These are phyloP conservation scores for Theristus sp. DNA, from an alignment of 2,888 invertebrate species.

Conservation along the genomic window DNA sequence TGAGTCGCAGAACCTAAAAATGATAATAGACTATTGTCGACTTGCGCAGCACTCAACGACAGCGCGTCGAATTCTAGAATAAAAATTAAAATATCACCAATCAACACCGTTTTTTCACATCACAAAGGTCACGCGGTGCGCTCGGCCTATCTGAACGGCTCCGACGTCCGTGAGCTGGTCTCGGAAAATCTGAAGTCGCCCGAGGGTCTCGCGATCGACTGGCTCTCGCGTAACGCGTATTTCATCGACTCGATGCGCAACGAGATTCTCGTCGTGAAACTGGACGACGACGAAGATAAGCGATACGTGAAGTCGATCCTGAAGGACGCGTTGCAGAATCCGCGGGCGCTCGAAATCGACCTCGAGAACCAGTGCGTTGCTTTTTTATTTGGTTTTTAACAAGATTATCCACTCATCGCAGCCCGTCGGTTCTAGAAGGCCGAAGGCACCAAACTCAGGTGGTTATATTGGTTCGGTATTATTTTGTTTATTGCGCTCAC, in stretches of 20 bases:
- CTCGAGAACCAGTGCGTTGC: conserved; percentile 35
- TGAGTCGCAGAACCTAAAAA: no score
- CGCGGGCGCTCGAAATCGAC: conserved; percentile 83
- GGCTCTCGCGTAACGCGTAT: conserved; percentile 73
- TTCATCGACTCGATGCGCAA: conserved; percentile 65
- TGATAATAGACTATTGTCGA: no score
- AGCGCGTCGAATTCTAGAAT: no score
- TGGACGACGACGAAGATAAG: conserved; percentile 41
- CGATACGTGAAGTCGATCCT: conserved; percentile 50
- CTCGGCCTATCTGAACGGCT: conserved; percentile 22
- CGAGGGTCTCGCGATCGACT: conserved; percentile 83
- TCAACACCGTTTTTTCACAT: no score
- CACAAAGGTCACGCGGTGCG: conserved; percentile 20
- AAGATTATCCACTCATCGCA: no score
- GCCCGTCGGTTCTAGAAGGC: no score
- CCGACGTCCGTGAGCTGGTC: conserved; percentile 16
- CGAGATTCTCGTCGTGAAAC: conserved; percentile 38
- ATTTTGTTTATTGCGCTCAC: no score
- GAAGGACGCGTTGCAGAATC: conserved; percentile 58
- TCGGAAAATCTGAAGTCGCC: conserved; percentile 49
- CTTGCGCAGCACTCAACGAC: no score
- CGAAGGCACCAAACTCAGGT: no score
- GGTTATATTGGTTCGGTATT: no score
- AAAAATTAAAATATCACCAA: no score
- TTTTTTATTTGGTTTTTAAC: no score